A percentile compares a stretch with the other conserved stretches of the same genome.
Evolutionary conservation across 2,888 invertebrate genomes (phyloP).

Genomic region (Cremastobaeus sp.): DNA sequence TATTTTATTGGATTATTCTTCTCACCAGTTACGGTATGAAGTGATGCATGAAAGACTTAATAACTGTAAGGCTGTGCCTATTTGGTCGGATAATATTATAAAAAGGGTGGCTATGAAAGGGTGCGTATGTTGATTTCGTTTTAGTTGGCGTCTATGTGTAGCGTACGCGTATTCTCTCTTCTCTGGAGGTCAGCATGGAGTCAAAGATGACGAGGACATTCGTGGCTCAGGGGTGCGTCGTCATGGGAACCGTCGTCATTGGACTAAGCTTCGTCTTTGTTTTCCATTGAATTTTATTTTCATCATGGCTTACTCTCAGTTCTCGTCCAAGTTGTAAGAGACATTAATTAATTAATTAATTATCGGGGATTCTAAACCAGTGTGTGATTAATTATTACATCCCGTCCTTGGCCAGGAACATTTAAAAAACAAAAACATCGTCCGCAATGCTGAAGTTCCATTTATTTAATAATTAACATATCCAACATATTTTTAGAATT

Average conservation of each 20-base stretch:
- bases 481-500: too few relatives aligned
- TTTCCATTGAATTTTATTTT: constrained; percentile 41
- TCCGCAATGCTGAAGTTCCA: too few relatives aligned
- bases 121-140: constrained; percentile 43
- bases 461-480: too few relatives aligned
- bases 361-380: too few relatives aligned
- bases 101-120: constrained; percentile 64
- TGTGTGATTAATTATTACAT: too few relatives aligned
- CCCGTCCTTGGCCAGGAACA: too few relatives aligned
- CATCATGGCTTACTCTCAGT: constrained; percentile 15
- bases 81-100: constrained; percentile 49
- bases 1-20: constrained; percentile 29
- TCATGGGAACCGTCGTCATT: constrained; percentile 77
- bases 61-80: constrained; percentile 37
- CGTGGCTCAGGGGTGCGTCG: constrained; percentile 74
- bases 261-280: constrained; percentile 42
- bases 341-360: constrained; percentile 9
- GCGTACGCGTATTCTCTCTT: constrained; percentile 29
- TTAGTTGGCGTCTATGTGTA: constrained; percentile 13
- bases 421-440: too few relatives aligned
- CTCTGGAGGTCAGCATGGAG: constrained; percentile 50
- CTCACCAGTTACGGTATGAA: constrained; percentile 12
- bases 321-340: neutral
- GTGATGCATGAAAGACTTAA: constrained; percentile 42
- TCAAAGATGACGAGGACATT: constrained; percentile 70